Conservation (phyloP, 2,797 vertebrate species). For the Acanthornis magna region DNA sequence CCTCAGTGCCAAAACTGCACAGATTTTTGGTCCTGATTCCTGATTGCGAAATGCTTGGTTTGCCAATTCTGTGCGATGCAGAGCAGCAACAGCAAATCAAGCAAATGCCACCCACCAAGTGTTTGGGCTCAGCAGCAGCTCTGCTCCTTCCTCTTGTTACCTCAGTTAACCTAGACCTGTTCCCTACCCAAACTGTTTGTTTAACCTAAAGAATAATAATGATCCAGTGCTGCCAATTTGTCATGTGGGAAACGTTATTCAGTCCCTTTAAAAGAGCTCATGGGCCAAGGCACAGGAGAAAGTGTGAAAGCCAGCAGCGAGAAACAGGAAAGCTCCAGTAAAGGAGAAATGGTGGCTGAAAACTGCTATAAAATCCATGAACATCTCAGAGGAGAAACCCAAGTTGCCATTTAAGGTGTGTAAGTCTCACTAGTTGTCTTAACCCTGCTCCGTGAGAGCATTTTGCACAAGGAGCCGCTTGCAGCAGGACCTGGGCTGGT, state of each 20-base stretch:
- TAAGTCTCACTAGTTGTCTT: background rate
- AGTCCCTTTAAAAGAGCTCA: background rate
- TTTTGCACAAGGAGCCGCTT: background rate
- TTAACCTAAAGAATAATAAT: constrained; percentile 62
- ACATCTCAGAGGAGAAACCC: background rate
- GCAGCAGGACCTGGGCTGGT: fast-evolving
- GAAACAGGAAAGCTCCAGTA: background rate
- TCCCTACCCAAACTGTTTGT: constrained; percentile 57
- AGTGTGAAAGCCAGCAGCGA: constrained; percentile 12
- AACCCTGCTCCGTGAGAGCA: background rate
- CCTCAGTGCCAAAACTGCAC: background rate
- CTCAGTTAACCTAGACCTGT: constrained; percentile 52
- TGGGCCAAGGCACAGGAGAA: background rate
- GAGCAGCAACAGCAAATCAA: background rate
- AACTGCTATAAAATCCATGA: background rate
- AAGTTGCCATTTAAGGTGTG: background rate
- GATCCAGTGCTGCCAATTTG: constrained; percentile 32
- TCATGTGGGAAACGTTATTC: constrained; percentile 37
- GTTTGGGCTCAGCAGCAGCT: constrained; percentile 25
- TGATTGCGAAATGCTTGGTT: background rate
- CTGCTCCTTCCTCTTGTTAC: constrained; percentile 44
- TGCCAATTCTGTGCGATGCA: background rate
- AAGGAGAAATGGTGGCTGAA: background rate
- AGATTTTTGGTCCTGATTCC: background rate
- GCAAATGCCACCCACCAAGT: constrained; percentile 60